Conservation (phyloP, 1,140 invertebrate species). For the Drosophila watanabei region DNA sequence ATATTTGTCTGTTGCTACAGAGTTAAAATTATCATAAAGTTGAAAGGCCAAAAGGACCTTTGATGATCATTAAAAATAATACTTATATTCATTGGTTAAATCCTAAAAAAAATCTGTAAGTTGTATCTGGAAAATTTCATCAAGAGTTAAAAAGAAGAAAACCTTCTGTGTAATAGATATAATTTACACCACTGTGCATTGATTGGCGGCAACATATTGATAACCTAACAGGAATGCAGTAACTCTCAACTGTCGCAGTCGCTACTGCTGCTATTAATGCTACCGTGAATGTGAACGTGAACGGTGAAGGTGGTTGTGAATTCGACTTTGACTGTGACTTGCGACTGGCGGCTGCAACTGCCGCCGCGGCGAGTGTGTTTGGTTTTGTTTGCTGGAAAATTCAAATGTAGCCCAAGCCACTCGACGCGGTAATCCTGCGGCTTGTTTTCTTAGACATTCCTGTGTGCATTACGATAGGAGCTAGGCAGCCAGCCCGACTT, state of each 20-base stretch:
- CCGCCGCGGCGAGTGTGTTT: constrained; percentile 34
- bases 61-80: neutral
- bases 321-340: constrained; percentile 27
- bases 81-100: neutral
- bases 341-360: constrained; percentile 27
- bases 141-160: neutral
- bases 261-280: constrained; percentile 21
- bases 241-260: constrained; percentile 27
- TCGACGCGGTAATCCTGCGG: constrained; percentile 71
- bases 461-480: constrained; percentile 68
- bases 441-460: constrained; percentile 77
- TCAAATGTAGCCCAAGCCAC: constrained; percentile 73
- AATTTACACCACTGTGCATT: constrained; percentile 24
- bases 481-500: constrained; percentile 30
- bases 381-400: constrained; percentile 73
- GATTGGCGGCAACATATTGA: constrained; percentile 52
- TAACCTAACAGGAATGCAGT: constrained; percentile 69
- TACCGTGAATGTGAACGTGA: constrained; percentile 28
- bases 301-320: constrained; percentile 13
- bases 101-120: neutral
- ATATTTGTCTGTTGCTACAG: neutral
- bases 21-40: neutral
- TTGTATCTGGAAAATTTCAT: neutral
- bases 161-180: neutral
- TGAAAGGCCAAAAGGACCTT: neutral